Evolutionary conservation across 2,113 vertebrate genomes (phyloP).

Genomic region (Myanophis thanlyinensis): DNA sequence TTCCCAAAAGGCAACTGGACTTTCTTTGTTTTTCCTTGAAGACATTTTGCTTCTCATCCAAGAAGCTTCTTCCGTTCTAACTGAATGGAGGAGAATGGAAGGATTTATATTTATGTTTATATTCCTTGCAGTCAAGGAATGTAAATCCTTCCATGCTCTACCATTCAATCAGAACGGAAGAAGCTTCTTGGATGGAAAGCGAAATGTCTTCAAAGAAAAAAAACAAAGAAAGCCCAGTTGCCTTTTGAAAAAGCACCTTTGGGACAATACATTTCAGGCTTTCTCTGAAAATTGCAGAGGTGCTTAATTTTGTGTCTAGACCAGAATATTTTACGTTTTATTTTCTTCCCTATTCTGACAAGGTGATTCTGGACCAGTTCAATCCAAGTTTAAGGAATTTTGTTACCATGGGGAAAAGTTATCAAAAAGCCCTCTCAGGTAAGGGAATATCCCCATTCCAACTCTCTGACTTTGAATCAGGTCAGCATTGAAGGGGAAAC

Average conservation of each 20-base stretch:
- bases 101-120: not conserved
- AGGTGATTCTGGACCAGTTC: constrained; percentile 84
- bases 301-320: not conserved
- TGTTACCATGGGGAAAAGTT: constrained; percentile 84
- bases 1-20: not conserved
- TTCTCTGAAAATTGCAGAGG: not conserved
- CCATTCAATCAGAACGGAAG: not conserved
- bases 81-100: not conserved
- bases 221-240: not conserved
- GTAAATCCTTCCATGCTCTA: not conserved
- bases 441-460: not conserved
- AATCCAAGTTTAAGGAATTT: constrained; percentile 87
- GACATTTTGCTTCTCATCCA: not conserved
- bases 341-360: not conserved
- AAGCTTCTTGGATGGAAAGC: not conserved
- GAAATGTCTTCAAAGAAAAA: not conserved
- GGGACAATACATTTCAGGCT: not conserved
- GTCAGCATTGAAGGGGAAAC: not conserved
- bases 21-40: not conserved
- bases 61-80: not conserved
- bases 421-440: constrained; percentile 84
- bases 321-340: not conserved
- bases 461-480: not conserved
- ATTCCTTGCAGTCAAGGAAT: not conserved
- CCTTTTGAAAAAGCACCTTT: not conserved